Percentiles rank a stretch among this genome's conserved stretches.
These are phyloP conservation scores for Anthophora plumipes DNA, from an alignment of 2,888 invertebrate species.

Conservation along the genomic window DNA sequence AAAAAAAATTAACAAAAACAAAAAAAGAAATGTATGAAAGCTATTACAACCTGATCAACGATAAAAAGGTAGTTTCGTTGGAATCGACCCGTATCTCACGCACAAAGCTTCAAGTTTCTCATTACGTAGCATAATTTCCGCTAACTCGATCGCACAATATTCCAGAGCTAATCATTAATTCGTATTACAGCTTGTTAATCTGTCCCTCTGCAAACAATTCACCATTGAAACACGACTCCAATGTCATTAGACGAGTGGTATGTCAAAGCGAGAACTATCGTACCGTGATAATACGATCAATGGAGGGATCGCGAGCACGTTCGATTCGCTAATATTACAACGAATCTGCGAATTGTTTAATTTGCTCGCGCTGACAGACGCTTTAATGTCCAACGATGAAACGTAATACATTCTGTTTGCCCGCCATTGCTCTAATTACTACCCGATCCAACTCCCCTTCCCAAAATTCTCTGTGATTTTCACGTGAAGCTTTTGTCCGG, in stretches of 20 bases:
- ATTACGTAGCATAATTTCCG: background rate
- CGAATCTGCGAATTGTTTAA: background rate
- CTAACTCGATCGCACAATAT: background rate
- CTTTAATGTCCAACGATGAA: background rate
- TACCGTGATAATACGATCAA: constrained; percentile 1
- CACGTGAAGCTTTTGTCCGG: background rate
- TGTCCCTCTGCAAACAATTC: background rate
- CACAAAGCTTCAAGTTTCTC: too few species aligned
- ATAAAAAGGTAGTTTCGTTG: too few species aligned
- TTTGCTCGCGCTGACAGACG: background rate
- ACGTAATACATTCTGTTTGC: background rate
- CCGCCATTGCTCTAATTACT: constrained; percentile 26
- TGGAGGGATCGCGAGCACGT: background rate
- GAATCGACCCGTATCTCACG: too few species aligned
- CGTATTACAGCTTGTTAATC: background rate
- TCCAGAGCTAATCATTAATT: background rate
- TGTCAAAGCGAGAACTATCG: constrained; percentile 19
- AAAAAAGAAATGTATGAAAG: too few species aligned
- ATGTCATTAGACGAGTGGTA: background rate
- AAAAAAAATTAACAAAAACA: too few species aligned
- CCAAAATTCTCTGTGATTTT: constrained; percentile 30
- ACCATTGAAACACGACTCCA: background rate
- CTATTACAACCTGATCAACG: too few species aligned
- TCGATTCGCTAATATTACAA: constrained; percentile 4
- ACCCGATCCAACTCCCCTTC: too few species aligned